phyloP scores from a whole-genome alignment of 2,113 vertebrate species.

The Mustelus asterias region DNA sequence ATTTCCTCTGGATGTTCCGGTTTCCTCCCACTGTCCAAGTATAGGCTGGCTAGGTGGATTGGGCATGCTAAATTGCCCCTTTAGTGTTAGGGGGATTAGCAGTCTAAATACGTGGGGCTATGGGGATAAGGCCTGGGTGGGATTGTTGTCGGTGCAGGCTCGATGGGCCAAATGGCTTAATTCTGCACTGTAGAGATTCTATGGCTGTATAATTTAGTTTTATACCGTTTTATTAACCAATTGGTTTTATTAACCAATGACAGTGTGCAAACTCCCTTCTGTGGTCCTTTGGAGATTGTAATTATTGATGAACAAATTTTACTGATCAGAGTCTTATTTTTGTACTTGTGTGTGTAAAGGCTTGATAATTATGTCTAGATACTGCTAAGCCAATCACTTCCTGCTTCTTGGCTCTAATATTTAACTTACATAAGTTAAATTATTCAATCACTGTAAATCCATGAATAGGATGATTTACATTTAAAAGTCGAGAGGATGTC shows the following conservation, averaged over 20 bases:
- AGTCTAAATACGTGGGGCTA: too few species aligned
- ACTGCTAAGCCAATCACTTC: background rate
- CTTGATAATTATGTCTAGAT: background rate
- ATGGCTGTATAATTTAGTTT: background rate
- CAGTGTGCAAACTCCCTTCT: background rate
- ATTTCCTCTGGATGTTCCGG: too few species aligned
- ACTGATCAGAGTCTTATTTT: background rate
- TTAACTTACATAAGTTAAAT: background rate
- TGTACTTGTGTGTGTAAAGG: background rate
- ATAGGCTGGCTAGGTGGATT: too few species aligned
- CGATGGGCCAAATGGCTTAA: too few species aligned
- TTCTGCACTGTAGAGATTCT: too few species aligned
- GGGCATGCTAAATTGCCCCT: too few species aligned
- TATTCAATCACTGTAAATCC: background rate
- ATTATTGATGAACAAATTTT: too few species aligned
- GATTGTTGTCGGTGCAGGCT: too few species aligned
- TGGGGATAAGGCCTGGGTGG: too few species aligned
- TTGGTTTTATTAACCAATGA: background rate
- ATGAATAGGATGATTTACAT: background rate
- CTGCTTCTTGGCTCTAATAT: background rate
- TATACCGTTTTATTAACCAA: background rate
- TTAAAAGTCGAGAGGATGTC: background rate
- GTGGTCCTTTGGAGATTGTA: too few species aligned
- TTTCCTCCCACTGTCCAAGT: too few species aligned
- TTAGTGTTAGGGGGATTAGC: too few species aligned